Conservation (phyloP, 1,140 invertebrate genomes). For the Drosophila prosaltans region DNA sequence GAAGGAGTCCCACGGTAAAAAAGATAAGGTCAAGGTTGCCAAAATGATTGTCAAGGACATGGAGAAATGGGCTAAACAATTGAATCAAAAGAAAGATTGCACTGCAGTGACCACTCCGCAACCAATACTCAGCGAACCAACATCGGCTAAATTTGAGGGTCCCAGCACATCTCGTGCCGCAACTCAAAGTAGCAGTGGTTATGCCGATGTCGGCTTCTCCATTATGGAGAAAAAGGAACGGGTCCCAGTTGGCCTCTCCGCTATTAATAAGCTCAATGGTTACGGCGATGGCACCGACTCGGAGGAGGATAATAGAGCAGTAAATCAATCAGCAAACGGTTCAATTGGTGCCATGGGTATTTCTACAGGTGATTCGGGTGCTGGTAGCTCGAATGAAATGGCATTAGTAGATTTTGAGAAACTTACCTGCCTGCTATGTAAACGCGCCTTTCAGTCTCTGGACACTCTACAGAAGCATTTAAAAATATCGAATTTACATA, state of each 20-base stretch:
- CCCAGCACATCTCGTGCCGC: conserved; percentile 70
- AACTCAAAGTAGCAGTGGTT: conserved; percentile 84
- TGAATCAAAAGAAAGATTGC: conserved; percentile 98
- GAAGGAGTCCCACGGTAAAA: conserved; percentile 80
- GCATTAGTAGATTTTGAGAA: conserved; percentile 93
- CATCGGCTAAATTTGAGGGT: conserved; percentile 23
- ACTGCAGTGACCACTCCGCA: conserved; percentile 71
- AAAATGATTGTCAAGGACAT: conserved; percentile 99
- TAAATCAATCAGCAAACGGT: conserved; percentile 83
- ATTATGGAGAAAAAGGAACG: conserved; percentile 89
- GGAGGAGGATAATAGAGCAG: conserved; percentile 66
- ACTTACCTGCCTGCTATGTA: conserved; percentile 97
- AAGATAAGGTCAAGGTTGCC: conserved; percentile 97
- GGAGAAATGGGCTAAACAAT: conserved; percentile 97
- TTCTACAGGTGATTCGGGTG: not conserved
- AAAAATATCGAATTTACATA: conserved; percentile 97
- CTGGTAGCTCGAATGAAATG: conserved; percentile 85
- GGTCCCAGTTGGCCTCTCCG: conserved; percentile 40
- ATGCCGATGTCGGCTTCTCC: conserved; percentile 95
- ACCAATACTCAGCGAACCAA: conserved; percentile 37
- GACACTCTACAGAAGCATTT: conserved; percentile 96
- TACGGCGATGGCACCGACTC: conserved; percentile 86
- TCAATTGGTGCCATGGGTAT: not conserved
- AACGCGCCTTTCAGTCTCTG: conserved; percentile 95
- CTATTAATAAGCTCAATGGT: conserved; percentile 85